A percentile compares a stretch with the other conserved stretches of the same genome.
phyloP scores from a whole-genome alignment of 2,113 vertebrate species.

The Coreoperca whiteheadi region DNA sequence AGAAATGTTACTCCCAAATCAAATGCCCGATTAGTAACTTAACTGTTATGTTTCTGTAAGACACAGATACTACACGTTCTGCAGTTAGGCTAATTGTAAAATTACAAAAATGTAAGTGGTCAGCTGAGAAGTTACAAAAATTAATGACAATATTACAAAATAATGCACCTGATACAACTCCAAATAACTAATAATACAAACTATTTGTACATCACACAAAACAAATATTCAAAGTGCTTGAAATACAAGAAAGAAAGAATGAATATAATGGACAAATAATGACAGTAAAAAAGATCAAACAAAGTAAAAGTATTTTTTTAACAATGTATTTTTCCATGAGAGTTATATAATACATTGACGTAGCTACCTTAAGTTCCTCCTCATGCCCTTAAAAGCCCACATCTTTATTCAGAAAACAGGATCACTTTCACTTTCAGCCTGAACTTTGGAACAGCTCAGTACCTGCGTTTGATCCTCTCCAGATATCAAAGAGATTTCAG shows the following conservation, averaged over 20 bases:
- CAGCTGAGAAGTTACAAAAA: not conserved
- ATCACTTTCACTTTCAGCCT: not conserved
- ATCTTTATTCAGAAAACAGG: not conserved
- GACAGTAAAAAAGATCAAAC: not conserved
- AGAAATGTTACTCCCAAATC: not conserved
- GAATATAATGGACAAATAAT: not conserved
- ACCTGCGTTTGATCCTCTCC: slow-evolving; percentile 88
- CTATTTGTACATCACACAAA: not conserved
- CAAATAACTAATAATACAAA: not conserved
- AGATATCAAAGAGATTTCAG: slow-evolving; percentile 93
- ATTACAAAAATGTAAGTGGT: not conserved
- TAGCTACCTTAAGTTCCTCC: not conserved
- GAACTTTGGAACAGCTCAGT: not conserved
- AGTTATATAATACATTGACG: not conserved
- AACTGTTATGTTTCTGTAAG: not conserved
- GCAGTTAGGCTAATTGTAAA: not conserved
- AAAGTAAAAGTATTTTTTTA: not conserved
- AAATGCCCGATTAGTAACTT: not conserved
- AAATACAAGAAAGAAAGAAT: not conserved
- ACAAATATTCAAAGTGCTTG: not conserved
- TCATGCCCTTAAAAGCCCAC: not conserved
- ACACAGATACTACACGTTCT: not conserved
- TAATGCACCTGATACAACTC: not conserved
- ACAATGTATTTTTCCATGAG: not conserved
- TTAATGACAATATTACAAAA: not conserved